Evolutionary conservation across 2,888 invertebrate genomes (phyloP).

Genomic region (Ophion obscuratus): DNA sequence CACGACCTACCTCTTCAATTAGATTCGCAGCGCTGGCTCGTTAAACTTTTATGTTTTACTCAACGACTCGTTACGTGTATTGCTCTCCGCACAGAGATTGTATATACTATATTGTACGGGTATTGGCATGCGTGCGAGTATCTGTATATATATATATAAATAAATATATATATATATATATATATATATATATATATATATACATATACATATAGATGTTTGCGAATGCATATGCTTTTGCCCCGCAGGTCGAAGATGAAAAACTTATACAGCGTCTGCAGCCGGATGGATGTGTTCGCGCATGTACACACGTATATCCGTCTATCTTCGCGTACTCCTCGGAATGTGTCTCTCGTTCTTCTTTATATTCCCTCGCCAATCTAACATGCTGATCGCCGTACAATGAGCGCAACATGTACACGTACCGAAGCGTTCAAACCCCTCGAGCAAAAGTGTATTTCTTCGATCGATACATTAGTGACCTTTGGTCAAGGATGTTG

Average conservation of each 20-base stretch:
- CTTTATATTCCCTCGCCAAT: slow-evolving; percentile 52
- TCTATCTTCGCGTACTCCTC: slow-evolving; percentile 10
- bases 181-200: background rate
- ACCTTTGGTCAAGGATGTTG: slow-evolving; percentile 65
- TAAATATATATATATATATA: background rate
- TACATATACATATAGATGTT: slow-evolving; percentile 4
- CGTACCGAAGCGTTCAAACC: slow-evolving; percentile 25
- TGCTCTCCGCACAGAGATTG: slow-evolving; percentile 50
- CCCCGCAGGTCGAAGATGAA: slow-evolving; percentile 71
- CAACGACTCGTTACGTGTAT: slow-evolving; percentile 72
- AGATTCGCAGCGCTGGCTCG: slow-evolving; percentile 78
- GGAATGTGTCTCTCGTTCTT: slow-evolving; percentile 57
- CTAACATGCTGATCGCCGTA: slow-evolving; percentile 44
- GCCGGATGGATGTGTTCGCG: slow-evolving; percentile 34
- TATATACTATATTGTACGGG: slow-evolving; percentile 18
- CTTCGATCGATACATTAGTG: slow-evolving; percentile 62
- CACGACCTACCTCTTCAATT: slow-evolving; percentile 77
- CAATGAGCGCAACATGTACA: slow-evolving; percentile 35
- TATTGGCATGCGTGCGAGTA: slow-evolving; percentile 7
- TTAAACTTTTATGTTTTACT: slow-evolving; percentile 80
- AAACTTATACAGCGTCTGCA: slow-evolving; percentile 70
- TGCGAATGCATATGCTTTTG: slow-evolving; percentile 40
- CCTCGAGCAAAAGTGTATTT: slow-evolving; percentile 44
- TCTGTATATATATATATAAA: background rate
- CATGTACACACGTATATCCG: background rate